Conservation (phyloP, 2,888 invertebrate species). For the Amblyjoppa fuscipennis region DNA sequence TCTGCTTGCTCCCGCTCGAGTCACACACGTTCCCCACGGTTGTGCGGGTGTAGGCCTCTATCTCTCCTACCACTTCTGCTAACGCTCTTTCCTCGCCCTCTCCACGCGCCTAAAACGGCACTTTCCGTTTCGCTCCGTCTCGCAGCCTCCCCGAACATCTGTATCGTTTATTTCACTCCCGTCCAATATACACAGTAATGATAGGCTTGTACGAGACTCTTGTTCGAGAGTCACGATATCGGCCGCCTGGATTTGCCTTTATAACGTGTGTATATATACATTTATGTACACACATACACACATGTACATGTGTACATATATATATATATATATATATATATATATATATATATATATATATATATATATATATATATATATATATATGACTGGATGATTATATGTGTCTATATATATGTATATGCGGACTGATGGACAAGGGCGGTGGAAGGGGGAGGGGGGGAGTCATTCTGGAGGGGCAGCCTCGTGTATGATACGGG, state of each 20-base stretch:
- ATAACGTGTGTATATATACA: conserved; percentile 1
- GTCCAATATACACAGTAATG: conserved; percentile 49
- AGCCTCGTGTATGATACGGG: conserved; percentile 79
- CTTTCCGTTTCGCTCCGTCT: conserved; percentile 42
- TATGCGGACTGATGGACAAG: conserved; percentile 56
- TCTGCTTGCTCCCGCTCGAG: conserved; percentile 6
- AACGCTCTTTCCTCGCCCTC: neutral
- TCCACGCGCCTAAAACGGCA: conserved; percentile 21
- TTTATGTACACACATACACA: neutral
- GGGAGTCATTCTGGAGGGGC: conserved; percentile 75
- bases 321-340: no score
- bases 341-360: no score
- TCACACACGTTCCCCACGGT: neutral
- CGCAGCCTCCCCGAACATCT: neutral
- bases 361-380: neutral
- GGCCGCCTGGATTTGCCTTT: conserved; percentile 48
- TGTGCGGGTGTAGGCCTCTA: conserved; percentile 1
- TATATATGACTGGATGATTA: no score
- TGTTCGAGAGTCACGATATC: conserved; percentile 48
- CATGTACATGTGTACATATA: conserved; percentile 11
- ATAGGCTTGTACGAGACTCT: conserved; percentile 36
- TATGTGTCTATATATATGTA: neutral
- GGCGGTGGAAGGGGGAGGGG: conserved; percentile 61
- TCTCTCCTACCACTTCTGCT: conserved; percentile 15
- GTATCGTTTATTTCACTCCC: conserved; percentile 53